A percentile compares a stretch with the other conserved stretches of the same genome.
Conservation (phyloP, 2,888 invertebrate genomes). For the Spialia ferax region DNA sequence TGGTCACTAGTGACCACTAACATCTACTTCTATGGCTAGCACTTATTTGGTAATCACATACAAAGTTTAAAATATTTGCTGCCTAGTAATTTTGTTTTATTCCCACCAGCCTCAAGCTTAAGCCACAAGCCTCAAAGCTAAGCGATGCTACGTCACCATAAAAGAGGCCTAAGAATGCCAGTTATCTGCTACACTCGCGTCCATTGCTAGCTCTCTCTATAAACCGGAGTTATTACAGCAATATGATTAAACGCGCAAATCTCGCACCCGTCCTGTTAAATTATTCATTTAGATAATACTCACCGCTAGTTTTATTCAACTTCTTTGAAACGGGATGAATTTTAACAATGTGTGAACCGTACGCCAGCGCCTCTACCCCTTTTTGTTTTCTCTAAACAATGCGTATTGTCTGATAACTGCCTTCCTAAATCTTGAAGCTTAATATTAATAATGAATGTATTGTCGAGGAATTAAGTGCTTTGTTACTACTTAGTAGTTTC, state of each 20-base stretch:
- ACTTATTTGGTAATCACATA: no score
- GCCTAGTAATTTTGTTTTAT: no score
- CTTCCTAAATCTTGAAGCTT: conserved; percentile 13
- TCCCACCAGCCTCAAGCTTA: no score
- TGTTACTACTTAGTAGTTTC: not conserved
- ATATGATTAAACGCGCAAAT: conserved; percentile 53
- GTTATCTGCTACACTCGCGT: conserved; percentile 26
- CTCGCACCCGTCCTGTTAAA: conserved; percentile 60
- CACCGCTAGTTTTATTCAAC: conserved; percentile 54
- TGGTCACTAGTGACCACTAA: no score
- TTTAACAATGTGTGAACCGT: conserved; percentile 27
- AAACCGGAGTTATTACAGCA: conserved; percentile 61
- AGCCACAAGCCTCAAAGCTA: no score
- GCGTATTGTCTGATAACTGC: conserved; percentile 6
- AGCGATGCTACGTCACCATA: not conserved
- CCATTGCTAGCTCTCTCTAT: conserved; percentile 36
- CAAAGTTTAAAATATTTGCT: no score
- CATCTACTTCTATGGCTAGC: no score
- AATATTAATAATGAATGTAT: conserved; percentile 8
- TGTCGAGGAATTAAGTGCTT: conserved; percentile 4
- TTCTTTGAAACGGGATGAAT: conserved; percentile 41
- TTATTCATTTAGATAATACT: conserved; percentile 70
- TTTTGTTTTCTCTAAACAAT: conserved; percentile 27
- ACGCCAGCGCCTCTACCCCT: conserved; percentile 18
- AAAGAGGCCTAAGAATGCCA: conserved; percentile 20